Evolutionary conservation across 2,797 vertebrate genomes (phyloP).

Genomic region (Notoglanidium macrostoma): DNA sequence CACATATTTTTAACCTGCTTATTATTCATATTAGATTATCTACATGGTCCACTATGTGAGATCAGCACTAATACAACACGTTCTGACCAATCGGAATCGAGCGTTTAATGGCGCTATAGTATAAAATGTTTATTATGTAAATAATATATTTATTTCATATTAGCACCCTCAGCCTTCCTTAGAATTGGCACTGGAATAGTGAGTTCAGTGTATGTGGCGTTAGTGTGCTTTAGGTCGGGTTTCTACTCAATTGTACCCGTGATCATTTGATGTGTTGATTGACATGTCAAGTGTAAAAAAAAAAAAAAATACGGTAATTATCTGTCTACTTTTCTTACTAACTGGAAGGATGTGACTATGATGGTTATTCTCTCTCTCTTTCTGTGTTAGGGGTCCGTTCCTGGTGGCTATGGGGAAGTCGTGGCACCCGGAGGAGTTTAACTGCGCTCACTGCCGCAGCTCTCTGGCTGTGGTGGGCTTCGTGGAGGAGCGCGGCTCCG

Average conservation of each 20-base stretch:
- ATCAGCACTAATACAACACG: not conserved
- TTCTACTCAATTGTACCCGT: not conserved
- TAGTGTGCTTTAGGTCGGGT: not conserved
- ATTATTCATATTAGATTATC: not conserved
- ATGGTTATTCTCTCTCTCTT: not conserved
- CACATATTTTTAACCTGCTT: not conserved
- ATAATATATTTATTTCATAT: not conserved
- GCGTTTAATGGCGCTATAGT: not conserved
- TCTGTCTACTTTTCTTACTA: not conserved
- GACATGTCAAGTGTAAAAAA: not conserved
- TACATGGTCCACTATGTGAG: too few species aligned
- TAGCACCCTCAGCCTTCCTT: not conserved
- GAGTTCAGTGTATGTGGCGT: not conserved
- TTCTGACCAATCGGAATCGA: not conserved
- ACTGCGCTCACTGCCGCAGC: constrained; percentile 87
- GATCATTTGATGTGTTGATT: not conserved
- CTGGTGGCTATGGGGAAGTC: constrained; percentile 96
- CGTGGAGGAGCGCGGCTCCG: constrained; percentile 89
- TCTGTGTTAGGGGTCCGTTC: constrained; percentile 86
- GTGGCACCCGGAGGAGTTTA: constrained; percentile 98
- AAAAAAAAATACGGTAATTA: too few species aligned
- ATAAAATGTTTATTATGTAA: not conserved
- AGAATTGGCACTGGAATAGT: not conserved
- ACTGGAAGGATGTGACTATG: not conserved
- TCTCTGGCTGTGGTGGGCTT: constrained; percentile 90